phyloP scores from a whole-genome alignment of 2,113 vertebrate species.

The Manacus vitellinus region DNA sequence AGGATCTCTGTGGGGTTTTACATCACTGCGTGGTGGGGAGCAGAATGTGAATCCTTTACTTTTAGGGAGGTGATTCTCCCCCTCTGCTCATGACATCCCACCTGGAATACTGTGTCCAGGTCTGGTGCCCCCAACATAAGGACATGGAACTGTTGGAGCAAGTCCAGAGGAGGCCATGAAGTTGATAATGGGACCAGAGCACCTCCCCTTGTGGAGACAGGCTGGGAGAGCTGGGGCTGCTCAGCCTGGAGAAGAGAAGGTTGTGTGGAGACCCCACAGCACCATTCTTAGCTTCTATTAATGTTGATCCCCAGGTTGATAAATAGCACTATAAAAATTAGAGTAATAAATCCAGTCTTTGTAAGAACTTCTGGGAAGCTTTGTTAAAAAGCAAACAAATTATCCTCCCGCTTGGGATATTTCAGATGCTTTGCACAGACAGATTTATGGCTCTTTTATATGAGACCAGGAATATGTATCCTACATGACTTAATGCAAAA shows the following conservation, averaged over 20 bases:
- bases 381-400: constrained; percentile 47
- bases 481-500: neutral
- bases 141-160: neutral
- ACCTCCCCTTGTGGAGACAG: neutral
- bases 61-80: neutral
- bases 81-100: neutral
- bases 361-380: constrained; percentile 39
- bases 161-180: neutral
- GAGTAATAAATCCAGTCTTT: neutral
- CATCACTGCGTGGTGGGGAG: neutral
- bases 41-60: neutral
- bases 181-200: neutral
- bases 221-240: neutral
- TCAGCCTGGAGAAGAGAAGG: neutral
- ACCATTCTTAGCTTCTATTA: neutral
- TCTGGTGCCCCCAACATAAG: neutral
- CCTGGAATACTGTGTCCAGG: neutral
- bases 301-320: neutral
- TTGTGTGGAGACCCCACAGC: neutral
- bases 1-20: neutral
- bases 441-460: neutral
- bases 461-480: neutral
- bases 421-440: neutral
- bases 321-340: constrained; percentile 32
- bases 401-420: neutral